phyloP scores from a whole-genome alignment of 2,888 invertebrate genomes.

The Harmothoe impar region DNA sequence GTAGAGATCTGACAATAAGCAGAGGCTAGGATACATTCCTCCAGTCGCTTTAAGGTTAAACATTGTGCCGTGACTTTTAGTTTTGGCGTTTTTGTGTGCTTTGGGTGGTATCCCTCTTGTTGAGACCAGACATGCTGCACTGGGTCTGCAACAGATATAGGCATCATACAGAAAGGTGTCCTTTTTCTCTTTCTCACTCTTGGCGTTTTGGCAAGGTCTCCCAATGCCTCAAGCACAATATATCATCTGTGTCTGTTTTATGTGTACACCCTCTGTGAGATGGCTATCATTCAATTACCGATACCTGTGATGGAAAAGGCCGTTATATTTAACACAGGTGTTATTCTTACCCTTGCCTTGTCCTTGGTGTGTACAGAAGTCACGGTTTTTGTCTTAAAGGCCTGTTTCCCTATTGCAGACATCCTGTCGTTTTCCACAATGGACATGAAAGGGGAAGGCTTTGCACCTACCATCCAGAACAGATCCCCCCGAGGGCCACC shows the following conservation, averaged over 20 bases:
- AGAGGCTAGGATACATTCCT: no score
- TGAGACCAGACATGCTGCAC: no score
- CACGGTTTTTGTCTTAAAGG: slow-evolving; percentile 42
- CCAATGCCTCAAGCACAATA: neutral
- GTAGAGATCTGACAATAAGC: no score
- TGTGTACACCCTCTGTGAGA: neutral
- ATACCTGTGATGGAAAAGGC: neutral
- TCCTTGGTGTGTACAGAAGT: neutral
- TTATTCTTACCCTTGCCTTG: slow-evolving; percentile 28
- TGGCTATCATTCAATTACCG: slow-evolving; percentile 28
- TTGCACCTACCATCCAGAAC: neutral
- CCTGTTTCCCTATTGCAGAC: neutral
- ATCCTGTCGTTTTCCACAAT: neutral
- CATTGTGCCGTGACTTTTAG: no score
- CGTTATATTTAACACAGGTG: neutral
- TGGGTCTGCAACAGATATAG: neutral
- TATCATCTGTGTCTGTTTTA: neutral
- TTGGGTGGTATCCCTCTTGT: no score
- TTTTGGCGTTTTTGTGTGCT: no score
- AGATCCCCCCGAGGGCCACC: slow-evolving; percentile 25
- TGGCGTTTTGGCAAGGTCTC: neutral
- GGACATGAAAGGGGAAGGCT: neutral
- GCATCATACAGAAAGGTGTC: neutral
- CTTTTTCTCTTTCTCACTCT: neutral
- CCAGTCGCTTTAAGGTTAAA: no score